Evolutionary conservation across 2,888 invertebrate species (phyloP), one percentile per base, ranked within the genome.

Genomic region (Rhagonycha fulva): DNA sequence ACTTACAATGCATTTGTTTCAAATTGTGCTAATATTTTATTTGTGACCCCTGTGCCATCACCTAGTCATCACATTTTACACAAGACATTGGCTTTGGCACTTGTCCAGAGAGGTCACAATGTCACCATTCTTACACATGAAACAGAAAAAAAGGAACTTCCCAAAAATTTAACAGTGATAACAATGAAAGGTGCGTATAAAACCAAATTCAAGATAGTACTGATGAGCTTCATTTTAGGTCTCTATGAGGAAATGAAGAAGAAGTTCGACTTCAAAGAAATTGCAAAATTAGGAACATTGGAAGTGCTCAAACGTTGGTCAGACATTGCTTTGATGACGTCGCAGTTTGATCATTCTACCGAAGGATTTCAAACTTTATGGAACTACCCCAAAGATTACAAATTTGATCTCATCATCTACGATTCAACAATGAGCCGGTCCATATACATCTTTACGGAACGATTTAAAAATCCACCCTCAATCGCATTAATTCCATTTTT

Each of bases 341-440:
- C 81, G 67, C 70, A 74, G 28, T 30, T 76, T 26, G 80, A 80
- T 68, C 14, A 80, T 1, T 24, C 75, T 62, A 78, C 78, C 0
- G 28, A 78, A 14, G 77, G 76, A 9, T 60, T 81, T 10, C 32
- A 77, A 66, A 72, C 72, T 1, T 74, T 83, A 9, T 28, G 79
- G 71, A 73, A 77, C 28, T 83, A 82, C 69, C 82, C 83, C 0
- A 76, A 78, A 70, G 71, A 81, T 71, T 7, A 62, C 26, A 80
- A 76, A 67, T 82, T 83, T 75, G 82, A 83, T 71, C 66, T 83
- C 62, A 81, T 83, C 19, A 74, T 83, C 5, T 82, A 77, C 76
- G 83, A 83, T 68, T 28, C 78, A 14, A 77, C 76, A 9, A 28
- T 73, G 0, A 80, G 79, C 24, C 79, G 80, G 60, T 81, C 80